phyloP scores from a whole-genome alignment of 1,140 invertebrate genomes.

The Megalonaias nervosa region DNA sequence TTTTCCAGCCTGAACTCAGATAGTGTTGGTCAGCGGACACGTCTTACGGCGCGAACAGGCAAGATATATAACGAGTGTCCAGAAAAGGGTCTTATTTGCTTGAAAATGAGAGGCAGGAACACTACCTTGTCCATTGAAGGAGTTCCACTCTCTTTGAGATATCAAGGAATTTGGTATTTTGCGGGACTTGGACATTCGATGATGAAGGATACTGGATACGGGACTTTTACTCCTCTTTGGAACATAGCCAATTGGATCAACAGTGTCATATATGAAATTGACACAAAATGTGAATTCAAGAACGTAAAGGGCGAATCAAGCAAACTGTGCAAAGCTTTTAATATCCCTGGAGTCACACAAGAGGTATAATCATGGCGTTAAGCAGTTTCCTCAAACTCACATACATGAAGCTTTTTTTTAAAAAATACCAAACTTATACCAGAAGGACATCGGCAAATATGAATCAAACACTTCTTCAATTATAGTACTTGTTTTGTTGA shows the following conservation, averaged over 20 bases:
- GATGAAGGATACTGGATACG: neutral
- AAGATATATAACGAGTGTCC: slow-evolving; percentile 17
- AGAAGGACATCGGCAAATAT: too few relatives aligned
- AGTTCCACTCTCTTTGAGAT: slow-evolving; percentile 21
- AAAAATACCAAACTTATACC: too few relatives aligned
- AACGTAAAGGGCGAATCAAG: slow-evolving; percentile 6
- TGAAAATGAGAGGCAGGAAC: neutral
- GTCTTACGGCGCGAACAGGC: slow-evolving; percentile 9
- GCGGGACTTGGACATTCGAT: slow-evolving; percentile 25
- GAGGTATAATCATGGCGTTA: too few relatives aligned
- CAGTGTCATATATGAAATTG: slow-evolving; percentile 25
- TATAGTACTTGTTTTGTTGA: too few relatives aligned
- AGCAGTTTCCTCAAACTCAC: too few relatives aligned
- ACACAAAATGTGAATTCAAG: slow-evolving; percentile 28
- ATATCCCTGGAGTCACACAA: neutral
- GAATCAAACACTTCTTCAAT: too few relatives aligned
- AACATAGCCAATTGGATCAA: slow-evolving; percentile 19
- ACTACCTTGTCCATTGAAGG: slow-evolving; percentile 13
- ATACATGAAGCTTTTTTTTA: too few relatives aligned
- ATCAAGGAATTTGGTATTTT: slow-evolving; percentile 36
- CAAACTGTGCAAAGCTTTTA: slow-evolving; percentile 15
- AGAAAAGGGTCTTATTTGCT: slow-evolving; percentile 18
- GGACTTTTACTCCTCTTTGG: slow-evolving; percentile 29
- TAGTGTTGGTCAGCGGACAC: slow-evolving; percentile 8
- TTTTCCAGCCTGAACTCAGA: slow-evolving; percentile 12